phyloP scores from a whole-genome alignment of 1,140 invertebrate species.

The Chrysomallon squamiferum region DNA sequence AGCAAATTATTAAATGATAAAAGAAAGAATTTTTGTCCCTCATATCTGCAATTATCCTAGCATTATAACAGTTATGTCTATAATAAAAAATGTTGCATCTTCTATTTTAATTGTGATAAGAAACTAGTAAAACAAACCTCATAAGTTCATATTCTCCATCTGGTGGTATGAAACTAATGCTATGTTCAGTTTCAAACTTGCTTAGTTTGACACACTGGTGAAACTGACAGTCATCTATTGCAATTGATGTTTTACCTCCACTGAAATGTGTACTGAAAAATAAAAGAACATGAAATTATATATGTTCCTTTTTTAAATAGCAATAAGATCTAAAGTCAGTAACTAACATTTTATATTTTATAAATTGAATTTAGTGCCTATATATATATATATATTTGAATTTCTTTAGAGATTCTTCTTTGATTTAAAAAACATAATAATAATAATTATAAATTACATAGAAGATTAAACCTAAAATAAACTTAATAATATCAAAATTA shows the following conservation, averaged over 20 bases:
- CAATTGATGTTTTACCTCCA: constrained; percentile 74
- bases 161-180: constrained; percentile 99
- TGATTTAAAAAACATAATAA: too few relatives aligned
- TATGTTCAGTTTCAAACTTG: constrained; percentile 99
- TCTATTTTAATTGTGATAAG: too few relatives aligned
- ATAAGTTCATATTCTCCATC: constrained; percentile 99
- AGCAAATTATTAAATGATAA: background rate
- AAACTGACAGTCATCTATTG: constrained; percentile 99
- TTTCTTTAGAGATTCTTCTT: too few relatives aligned
- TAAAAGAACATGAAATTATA: background rate
- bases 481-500: too few relatives aligned
- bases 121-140: constrained; percentile 74
- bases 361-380: too few relatives aligned
- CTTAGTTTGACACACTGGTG: constrained; percentile 99
- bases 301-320: background rate
- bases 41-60: background rate
- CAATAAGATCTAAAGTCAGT: background rate
- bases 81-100: too few relatives aligned
- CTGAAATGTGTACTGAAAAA: constrained; percentile 4
- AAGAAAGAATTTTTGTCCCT: background rate
- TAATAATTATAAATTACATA: too few relatives aligned
- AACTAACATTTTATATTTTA: background rate
- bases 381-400: too few relatives aligned
- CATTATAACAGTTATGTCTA: background rate
- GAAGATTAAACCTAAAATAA: too few relatives aligned